These are phyloP conservation scores for Cacoxenus indagator DNA, from an alignment of 2,888 invertebrate genomes.

Conservation along the genomic window DNA sequence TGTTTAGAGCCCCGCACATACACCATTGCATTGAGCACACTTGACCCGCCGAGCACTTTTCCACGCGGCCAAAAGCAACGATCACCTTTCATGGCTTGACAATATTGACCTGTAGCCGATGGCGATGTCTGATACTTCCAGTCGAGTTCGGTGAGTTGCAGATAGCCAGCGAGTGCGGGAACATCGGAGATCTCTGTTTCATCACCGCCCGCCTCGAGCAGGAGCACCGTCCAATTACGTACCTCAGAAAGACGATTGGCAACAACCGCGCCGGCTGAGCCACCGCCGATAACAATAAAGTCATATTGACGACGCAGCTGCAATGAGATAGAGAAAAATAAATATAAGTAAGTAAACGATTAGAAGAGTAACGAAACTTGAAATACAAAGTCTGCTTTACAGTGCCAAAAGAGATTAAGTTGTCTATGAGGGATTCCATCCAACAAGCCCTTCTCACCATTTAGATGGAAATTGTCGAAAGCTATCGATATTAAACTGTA, in stretches of 20 bases:
- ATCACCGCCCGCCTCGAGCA: constrained; percentile 89
- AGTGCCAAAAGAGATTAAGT: no score
- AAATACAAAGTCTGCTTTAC: background rate
- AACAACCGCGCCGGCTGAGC: constrained; percentile 90
- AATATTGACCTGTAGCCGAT: constrained; percentile 82
- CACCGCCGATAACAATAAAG: constrained; percentile 88
- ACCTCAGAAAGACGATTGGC: constrained; percentile 87
- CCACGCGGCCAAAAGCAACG: constrained; percentile 94
- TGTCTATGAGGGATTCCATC: no score
- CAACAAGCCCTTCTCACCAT: no score
- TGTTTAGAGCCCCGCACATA: constrained; percentile 89
- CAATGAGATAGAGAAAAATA: constrained; percentile 38
- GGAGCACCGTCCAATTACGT: constrained; percentile 84
- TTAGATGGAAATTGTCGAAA: no score
- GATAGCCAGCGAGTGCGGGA: constrained; percentile 86
- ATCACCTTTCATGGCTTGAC: constrained; percentile 88
- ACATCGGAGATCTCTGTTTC: constrained; percentile 92
- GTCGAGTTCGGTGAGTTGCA: constrained; percentile 88
- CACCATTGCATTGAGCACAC: constrained; percentile 92
- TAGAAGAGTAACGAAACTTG: background rate
- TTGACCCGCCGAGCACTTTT: constrained; percentile 89
- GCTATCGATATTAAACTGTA: no score
- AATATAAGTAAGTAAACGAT: background rate
- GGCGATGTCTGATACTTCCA: constrained; percentile 94
- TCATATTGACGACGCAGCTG: constrained; percentile 86